These are phyloP conservation scores for Gulo gulo DNA, from an alignment of 2,113 vertebrate species.

Conservation along the genomic window DNA sequence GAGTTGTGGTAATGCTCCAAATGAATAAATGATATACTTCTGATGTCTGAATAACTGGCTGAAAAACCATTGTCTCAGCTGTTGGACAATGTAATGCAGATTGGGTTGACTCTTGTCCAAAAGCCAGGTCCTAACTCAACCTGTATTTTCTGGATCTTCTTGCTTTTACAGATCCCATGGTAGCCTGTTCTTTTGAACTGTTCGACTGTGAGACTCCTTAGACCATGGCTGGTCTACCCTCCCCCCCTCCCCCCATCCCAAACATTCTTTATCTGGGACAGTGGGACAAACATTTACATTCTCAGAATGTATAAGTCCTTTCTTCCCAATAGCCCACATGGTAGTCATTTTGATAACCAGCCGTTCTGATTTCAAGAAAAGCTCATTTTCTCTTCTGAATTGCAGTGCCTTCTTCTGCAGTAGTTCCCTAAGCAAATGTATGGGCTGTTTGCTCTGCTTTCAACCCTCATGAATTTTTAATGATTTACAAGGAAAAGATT, in stretches of 20 bases:
- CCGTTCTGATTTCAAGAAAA: slow-evolving; percentile 60
- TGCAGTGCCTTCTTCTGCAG: slow-evolving; percentile 32
- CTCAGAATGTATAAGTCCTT: slow-evolving; percentile 2
- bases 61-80: neutral
- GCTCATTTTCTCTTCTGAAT: slow-evolving; percentile 57
- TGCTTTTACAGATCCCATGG: neutral
- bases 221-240: neutral
- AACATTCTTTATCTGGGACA: neutral
- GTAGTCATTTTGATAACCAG: slow-evolving; percentile 57
- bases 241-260: neutral
- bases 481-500: slow-evolving; percentile 84
- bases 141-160: neutral
- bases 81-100: neutral
- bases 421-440: slow-evolving; percentile 75
- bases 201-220: neutral
- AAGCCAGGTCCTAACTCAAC: neutral
- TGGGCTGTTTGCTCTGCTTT: slow-evolving; percentile 79
- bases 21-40: neutral
- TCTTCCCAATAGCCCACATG: slow-evolving; percentile 1
- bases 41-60: neutral
- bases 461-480: slow-evolving; percentile 87
- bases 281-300: neutral
- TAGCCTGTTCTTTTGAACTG: neutral
- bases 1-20: neutral
- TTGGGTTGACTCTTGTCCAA: neutral